Conservation (phyloP, 2,888 invertebrate species). For the Elmis aenea region DNA sequence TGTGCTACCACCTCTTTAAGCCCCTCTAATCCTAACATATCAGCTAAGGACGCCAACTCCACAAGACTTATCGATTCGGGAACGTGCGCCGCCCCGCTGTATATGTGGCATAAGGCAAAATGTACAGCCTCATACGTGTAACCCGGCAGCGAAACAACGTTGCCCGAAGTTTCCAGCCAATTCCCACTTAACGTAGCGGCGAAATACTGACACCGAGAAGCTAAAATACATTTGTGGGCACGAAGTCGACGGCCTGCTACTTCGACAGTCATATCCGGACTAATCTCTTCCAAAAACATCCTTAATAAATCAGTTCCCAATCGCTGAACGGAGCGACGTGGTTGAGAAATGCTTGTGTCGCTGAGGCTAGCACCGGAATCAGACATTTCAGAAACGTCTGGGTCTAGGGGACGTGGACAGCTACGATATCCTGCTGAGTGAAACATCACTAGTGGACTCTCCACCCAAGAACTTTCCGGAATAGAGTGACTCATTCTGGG, state of each 20-base stretch:
- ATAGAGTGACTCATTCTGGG: constrained; percentile 64
- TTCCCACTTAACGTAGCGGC: constrained; percentile 85
- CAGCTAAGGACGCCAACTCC: constrained; percentile 82
- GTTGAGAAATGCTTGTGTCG: constrained; percentile 17
- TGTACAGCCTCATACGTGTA: constrained; percentile 76
- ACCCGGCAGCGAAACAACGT: constrained; percentile 11
- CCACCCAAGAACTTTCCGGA: constrained; percentile 64
- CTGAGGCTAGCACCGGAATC: constrained; percentile 30
- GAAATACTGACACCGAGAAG: constrained; percentile 89
- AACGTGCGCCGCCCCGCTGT: constrained; percentile 86
- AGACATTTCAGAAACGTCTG: constrained; percentile 36
- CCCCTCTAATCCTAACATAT: constrained; percentile 85
- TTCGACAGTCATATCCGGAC: constrained; percentile 81
- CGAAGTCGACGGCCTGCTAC: constrained; percentile 77
- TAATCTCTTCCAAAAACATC: constrained; percentile 89
- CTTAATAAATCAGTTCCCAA: constrained; percentile 82
- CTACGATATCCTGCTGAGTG: constrained; percentile 54
- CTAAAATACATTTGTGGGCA: constrained; percentile 88
- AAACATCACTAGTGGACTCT: constrained; percentile 57
- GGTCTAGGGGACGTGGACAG: constrained; percentile 41
- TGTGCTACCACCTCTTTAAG: constrained; percentile 88
- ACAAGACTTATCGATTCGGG: constrained; percentile 82
- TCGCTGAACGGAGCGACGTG: constrained; percentile 47
- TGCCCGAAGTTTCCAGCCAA: constrained; percentile 43
- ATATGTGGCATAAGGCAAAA: constrained; percentile 89